These are phyloP conservation scores for Patella caerulea DNA, from an alignment of 2,888 invertebrate species.

Conservation along the genomic window DNA sequence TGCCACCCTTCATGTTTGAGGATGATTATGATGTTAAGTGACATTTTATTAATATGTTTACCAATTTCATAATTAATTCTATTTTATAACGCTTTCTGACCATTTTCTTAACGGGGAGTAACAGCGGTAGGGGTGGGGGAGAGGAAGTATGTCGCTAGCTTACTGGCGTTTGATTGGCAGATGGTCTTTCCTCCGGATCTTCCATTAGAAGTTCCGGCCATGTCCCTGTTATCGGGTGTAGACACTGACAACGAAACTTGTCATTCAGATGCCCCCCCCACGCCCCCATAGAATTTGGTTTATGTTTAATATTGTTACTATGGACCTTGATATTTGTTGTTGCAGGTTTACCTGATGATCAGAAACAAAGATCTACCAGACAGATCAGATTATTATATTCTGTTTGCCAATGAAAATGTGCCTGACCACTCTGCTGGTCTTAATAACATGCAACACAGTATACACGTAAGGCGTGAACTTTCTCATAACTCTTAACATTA, in stretches of 20 bases:
- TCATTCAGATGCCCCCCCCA: background rate
- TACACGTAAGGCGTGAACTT: constrained; percentile 17
- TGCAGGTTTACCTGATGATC: constrained; percentile 29
- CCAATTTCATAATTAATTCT: no score
- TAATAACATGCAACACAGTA: constrained; percentile 35
- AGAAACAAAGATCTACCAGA: constrained; percentile 26
- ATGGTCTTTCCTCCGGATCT: constrained; percentile 16
- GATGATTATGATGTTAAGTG: no score
- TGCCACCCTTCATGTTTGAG: no score
- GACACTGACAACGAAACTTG: no score
- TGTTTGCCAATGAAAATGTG: constrained; percentile 33
- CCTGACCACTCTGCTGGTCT: constrained; percentile 31
- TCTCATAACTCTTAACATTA: no score
- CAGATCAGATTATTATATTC: constrained; percentile 38
- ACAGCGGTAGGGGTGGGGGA: no score
- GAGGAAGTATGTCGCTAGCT: background rate
- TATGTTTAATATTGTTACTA: no score
- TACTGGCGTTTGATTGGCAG: constrained; percentile 7
- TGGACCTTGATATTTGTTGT: background rate
- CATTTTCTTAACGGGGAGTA: no score
- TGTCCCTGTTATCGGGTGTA: constrained; percentile 27
- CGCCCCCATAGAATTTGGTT: no score
- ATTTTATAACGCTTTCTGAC: no score
- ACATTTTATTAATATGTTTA: no score
- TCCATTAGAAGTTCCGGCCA: constrained; percentile 21